Evolutionary conservation across 2,888 invertebrate genomes (phyloP).

Genomic region (Lamellibrachia columna): DNA sequence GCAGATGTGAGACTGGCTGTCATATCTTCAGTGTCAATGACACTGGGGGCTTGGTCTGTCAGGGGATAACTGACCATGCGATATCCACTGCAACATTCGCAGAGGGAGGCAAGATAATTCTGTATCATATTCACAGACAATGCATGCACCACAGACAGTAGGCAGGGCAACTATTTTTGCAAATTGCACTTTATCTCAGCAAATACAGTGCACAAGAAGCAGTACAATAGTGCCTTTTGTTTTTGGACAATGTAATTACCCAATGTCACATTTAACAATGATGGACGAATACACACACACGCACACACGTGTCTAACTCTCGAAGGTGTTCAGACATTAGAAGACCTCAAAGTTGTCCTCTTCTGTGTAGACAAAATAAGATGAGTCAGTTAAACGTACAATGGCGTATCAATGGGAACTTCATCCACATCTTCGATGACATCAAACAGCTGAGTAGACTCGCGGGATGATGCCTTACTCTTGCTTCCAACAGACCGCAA

Average conservation of each 20-base stretch:
- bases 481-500: slow-evolving; percentile 29
- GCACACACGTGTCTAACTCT: no score
- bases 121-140: background rate
- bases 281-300: no score
- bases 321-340: no score
- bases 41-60: slow-evolving; percentile 50
- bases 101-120: background rate
- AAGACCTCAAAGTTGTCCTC: background rate
- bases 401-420: slow-evolving; percentile 56
- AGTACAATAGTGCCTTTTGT: no score
- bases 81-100: slow-evolving; percentile 52
- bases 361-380: background rate
- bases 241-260: no score
- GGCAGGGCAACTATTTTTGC: no score
- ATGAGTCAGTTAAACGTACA: slow-evolving; percentile 48
- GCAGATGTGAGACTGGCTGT: background rate
- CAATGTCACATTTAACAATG: no score
- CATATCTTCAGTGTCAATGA: background rate
- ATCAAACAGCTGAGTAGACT: slow-evolving; percentile 56
- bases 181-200: no score
- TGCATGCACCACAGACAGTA: background rate
- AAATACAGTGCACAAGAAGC: no score
- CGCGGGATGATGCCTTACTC: background rate
- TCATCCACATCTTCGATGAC: slow-evolving; percentile 62
- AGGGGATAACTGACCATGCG: slow-evolving; percentile 60